Evolutionary conservation across 2,888 invertebrate species (phyloP), one percentile per base, ranked within the genome.

Genomic region (Cheilosia soror): DNA sequence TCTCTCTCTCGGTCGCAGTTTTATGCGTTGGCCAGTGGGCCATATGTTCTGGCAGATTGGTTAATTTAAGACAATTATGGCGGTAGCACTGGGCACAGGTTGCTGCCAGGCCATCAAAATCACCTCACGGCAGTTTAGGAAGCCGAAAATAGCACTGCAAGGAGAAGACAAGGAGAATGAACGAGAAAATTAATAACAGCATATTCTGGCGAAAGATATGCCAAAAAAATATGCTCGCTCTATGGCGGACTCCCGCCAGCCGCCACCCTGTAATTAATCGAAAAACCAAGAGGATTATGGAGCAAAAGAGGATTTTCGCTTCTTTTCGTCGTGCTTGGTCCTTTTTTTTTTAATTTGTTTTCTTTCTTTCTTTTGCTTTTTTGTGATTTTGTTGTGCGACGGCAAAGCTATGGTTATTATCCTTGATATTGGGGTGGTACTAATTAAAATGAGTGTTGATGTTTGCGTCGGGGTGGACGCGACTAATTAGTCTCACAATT

Each of bases 141-240:
- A 85, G 81, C 81, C 62, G 40, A 51, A 51, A 51, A 29, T 55
- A 55, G 42, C 25, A 68, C 20, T 65, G 37, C 37, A 29, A 42
- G 7, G 33, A 65, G n/a, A 87, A 88, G 87, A 80, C 87, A 89
- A 88, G 88, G 88, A 87, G 84, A 88, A 88, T 75, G 86, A 87
- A 77, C 88, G 75, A 83, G 42, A 77, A 81, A 81, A 77, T 84
- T 85, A 85, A 81, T 85, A 85, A 80, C 76, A 80, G 71, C 76
- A 71, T 77, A 85, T 58, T 75, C 76, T 47, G 37, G 65, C 25
- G 60, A 80, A 72, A 40, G 75, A 80, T 65, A 47, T 71, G 15
- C 15, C 65, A 60, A 40, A 37, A 68, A 75, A 75, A 77, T 57
- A 53, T 49, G 49, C 57, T 4, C 13, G 55, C 44, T 73, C 27